phyloP scores from a whole-genome alignment of 2,797 vertebrate genomes.

The Salarias fasciatus region DNA sequence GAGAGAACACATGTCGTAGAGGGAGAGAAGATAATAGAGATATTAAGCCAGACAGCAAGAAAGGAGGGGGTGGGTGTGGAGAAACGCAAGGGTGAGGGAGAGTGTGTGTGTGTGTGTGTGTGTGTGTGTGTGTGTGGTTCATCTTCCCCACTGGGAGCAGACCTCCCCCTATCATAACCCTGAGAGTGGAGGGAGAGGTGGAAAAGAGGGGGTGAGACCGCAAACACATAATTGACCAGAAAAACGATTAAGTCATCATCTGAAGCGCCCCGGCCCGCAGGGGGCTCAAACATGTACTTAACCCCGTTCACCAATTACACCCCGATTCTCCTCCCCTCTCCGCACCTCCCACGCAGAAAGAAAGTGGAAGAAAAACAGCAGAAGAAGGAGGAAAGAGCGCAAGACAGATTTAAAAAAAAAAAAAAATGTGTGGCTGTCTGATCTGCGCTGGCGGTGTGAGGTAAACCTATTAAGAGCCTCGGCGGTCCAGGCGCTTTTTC shows the following conservation, averaged over 20 bases:
- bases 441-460: conserved; percentile 90
- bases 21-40: conserved; percentile 71
- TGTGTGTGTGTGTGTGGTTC: conserved; percentile 64
- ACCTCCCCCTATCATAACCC: conserved; percentile 76
- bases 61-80: conserved; percentile 21
- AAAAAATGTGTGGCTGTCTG: conserved; percentile 94
- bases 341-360: conserved; percentile 57
- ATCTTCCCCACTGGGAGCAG: conserved; percentile 73
- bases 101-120: too few species aligned
- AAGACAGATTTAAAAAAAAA: too few species aligned
- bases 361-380: conserved; percentile 64
- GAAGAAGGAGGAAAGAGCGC: conserved; percentile 69
- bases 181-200: conserved; percentile 63
- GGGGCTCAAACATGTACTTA: conserved; percentile 99
- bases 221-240: conserved; percentile 98
- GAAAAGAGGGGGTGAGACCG: conserved; percentile 71
- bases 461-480: conserved; percentile 92
- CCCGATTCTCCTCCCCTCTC: conserved; percentile 68
- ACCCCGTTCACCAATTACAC: conserved; percentile 99
- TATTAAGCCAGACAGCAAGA: conserved; percentile 71
- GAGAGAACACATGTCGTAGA: conserved; percentile 37
- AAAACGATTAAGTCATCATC: conserved; percentile 99
- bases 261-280: conserved; percentile 94
- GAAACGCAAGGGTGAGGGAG: conserved; percentile 13
- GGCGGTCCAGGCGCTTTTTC: conserved; percentile 55